phyloP scores from a whole-genome alignment of 1,140 invertebrate species.

The Cotesia chilonis region DNA sequence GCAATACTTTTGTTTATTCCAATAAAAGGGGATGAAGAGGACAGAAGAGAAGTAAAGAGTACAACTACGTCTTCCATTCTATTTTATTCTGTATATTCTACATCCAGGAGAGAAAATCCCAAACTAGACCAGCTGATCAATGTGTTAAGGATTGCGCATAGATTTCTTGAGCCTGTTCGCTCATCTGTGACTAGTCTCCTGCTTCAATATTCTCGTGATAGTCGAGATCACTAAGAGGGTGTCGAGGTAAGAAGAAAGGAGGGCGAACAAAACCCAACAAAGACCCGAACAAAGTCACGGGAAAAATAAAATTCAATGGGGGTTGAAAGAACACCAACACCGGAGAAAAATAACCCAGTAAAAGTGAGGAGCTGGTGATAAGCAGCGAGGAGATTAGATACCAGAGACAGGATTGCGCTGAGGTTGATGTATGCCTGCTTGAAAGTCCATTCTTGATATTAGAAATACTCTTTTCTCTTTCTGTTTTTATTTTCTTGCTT shows the following conservation, averaged over 20 bases:
- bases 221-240: background rate
- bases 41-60: too few species aligned
- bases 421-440: constrained; percentile 58
- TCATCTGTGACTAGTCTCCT: background rate
- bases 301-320: constrained; percentile 17
- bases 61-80: too few species aligned
- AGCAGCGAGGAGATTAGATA: constrained; percentile 39
- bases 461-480: constrained; percentile 32
- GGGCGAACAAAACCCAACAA: too few species aligned
- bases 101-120: too few species aligned
- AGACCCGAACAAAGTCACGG: background rate
- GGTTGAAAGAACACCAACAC: constrained; percentile 5
- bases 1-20: too few species aligned
- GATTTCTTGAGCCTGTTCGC: constrained; percentile 28
- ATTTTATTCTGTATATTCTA: too few species aligned
- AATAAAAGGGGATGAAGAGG: too few species aligned
- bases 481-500: background rate
- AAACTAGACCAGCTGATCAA: constrained; percentile 31
- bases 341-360: constrained; percentile 29
- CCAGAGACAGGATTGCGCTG: constrained; percentile 36
- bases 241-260: background rate
- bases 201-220: too few species aligned
- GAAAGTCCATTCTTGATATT: constrained; percentile 61
- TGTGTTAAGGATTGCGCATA: constrained; percentile 42
- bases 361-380: constrained; percentile 34